Evolutionary conservation across 2,888 invertebrate genomes (phyloP), one percentile per base, ranked within the genome.

Genomic region (Agonopterix alstromeriana): DNA sequence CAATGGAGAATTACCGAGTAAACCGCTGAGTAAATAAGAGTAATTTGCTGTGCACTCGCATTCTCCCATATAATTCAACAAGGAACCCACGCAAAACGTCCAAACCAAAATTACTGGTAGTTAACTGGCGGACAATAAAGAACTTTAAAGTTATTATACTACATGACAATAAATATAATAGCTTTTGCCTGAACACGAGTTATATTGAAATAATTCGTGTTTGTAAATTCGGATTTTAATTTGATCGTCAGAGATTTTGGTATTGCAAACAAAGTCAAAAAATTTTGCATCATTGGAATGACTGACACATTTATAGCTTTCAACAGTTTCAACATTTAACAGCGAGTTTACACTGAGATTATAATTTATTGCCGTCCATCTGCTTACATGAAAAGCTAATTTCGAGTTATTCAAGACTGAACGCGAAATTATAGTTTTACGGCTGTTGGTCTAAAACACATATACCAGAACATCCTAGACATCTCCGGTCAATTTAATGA

Each of bases 301-400:
- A 57, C 62, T 53, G 63, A 66, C 63, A 60, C 56, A 61, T 70
- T 67, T 46, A 11, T 59, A 68, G 61, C 58, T 68, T 67, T 61
- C 61, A 60, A 65, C 67, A 57, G 57, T 68, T 67, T 61, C 61
- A 60, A 65, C 67, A 57, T 63, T 67, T 65, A 67, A 63, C 63
- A 52, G 55, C 41, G 52, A 53, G 61, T 70, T 68, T 67, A 69
- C 65, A 63, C 59, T 46, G 54, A 55, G 50, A 55, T 58, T 63
- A 70, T 77, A 73, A 78, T 74, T 78, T 75, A 77, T 70, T 53
- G 57, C 58, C 65, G 60, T 70, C 65, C 74, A 76, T 78, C 75
- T 76, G 74, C 67, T 69, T 63, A 62, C 65, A 70, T 67, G 66
- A 65, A 70, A 71, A 61, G 59, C 59, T 57, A 67, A 72, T 65